Conservation (phyloP, 2,888 invertebrate species). For the Mimumesa dahlbomi region DNA sequence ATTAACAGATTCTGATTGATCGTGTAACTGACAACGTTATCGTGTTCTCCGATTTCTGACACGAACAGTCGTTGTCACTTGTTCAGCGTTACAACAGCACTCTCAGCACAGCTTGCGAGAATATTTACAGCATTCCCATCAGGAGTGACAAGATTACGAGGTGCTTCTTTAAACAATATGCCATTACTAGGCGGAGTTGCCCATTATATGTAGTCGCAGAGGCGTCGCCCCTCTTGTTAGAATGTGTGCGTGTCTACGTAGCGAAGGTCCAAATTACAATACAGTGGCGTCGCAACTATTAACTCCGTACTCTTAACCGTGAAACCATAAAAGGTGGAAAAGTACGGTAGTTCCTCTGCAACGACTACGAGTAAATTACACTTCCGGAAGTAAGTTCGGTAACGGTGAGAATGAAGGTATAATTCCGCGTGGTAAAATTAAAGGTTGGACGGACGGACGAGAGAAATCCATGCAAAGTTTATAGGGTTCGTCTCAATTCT, state of each 20-base stretch:
- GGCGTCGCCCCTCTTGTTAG: no score
- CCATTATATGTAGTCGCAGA: no score
- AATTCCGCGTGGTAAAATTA: constrained; percentile 22
- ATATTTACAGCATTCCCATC: no score
- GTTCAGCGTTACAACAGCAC: no score
- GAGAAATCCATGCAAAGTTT: constrained; percentile 11
- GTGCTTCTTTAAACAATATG: no score
- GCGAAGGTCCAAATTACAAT: constrained; percentile 28
- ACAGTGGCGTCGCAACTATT: constrained; percentile 38
- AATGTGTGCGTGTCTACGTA: not conserved
- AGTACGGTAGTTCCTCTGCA: constrained; percentile 20
- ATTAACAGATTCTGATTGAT: no score
- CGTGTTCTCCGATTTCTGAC: no score
- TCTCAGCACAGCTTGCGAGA: no score
- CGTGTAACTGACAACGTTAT: no score
- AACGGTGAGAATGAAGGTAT: constrained; percentile 9
- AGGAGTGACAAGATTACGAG: no score
- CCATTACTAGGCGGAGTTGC: no score
- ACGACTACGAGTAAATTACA: constrained; percentile 40
- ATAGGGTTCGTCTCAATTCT: not conserved
- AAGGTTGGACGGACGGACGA: constrained; percentile 7
- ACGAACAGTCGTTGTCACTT: no score
- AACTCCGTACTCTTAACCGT: constrained; percentile 25
- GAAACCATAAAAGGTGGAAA: constrained; percentile 26
- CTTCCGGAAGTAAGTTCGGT: constrained; percentile 19